Conservation (phyloP, 1,140 invertebrate genomes). For the Eriosoma lanigerum region DNA sequence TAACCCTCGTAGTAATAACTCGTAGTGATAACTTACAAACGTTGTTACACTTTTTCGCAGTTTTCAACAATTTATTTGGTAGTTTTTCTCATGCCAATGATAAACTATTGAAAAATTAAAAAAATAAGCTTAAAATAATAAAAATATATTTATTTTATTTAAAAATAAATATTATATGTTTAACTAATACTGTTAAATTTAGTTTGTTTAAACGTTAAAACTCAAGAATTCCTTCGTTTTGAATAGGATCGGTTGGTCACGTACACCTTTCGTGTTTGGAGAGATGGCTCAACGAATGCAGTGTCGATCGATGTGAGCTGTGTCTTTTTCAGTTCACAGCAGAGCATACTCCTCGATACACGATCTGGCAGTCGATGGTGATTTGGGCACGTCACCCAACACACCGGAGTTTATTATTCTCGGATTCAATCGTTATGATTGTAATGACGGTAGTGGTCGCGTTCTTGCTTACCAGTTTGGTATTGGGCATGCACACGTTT, state of each 20-base stretch:
- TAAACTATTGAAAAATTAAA: too few relatives aligned
- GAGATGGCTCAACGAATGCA: conserved; percentile 68
- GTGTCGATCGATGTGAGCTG: conserved; percentile 65
- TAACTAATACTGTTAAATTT: too few relatives aligned
- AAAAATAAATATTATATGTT: too few relatives aligned
- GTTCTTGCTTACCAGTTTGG: background rate
- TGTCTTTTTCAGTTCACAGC: conserved; percentile 64
- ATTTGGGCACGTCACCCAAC: background rate
- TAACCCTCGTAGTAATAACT: too few relatives aligned
- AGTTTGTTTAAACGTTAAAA: too few relatives aligned
- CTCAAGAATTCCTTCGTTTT: too few relatives aligned
- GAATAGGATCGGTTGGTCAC: conserved; percentile 66
- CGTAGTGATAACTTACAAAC: too few relatives aligned
- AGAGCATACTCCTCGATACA: conserved; percentile 40
- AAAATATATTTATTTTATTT: too few relatives aligned
- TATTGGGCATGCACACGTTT: background rate
- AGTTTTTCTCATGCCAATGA: too few relatives aligned
- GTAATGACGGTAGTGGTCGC: background rate
- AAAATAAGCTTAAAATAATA: too few relatives aligned
- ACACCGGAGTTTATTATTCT: background rate
- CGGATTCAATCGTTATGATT: background rate
- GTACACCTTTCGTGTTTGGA: conserved; percentile 71
- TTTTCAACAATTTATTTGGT: too few relatives aligned
- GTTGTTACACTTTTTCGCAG: too few relatives aligned
- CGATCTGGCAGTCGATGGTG: conserved; percentile 40